Percentiles rank a stretch among this genome's conserved stretches.
phyloP scores from a whole-genome alignment of 2,113 vertebrate genomes.

The Ammodytes marinus region DNA sequence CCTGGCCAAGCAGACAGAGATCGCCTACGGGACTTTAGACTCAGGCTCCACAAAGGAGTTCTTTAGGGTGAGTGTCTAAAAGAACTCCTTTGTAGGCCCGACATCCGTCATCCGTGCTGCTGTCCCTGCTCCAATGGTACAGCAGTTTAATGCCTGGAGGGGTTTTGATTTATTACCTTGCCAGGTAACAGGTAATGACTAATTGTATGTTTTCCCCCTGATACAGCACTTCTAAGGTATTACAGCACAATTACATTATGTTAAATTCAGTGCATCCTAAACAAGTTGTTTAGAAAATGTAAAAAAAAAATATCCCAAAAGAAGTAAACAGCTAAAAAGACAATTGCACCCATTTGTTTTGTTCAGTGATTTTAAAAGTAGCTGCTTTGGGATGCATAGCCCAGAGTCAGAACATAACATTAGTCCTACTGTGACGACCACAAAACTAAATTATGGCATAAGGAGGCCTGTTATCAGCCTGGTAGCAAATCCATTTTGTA shows the following conservation, averaged over 20 bases:
- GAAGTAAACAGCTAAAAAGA: slow-evolving; percentile 3
- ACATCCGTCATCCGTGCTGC: slow-evolving; percentile 7
- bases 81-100: neutral
- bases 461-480: slow-evolving; percentile 12
- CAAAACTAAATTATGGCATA: slow-evolving; percentile 18
- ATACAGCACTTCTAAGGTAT: slow-evolving; percentile 38
- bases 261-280: slow-evolving; percentile 45
- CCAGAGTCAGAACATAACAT: slow-evolving; percentile 5
- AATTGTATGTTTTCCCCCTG: slow-evolving; percentile 18
- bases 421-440: neutral
- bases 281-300: slow-evolving; percentile 6
- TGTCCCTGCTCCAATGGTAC: slow-evolving; percentile 1
- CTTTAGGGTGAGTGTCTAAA: slow-evolving; percentile 91
- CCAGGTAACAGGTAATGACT: slow-evolving; percentile 35
- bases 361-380: slow-evolving; percentile 25
- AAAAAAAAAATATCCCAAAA: slow-evolving; percentile 19
- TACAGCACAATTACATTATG: neutral
- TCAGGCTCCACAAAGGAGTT: slow-evolving; percentile 99
- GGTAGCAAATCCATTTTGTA: slow-evolving; percentile 25
- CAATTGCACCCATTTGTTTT: slow-evolving; percentile 31
- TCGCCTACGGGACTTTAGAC: slow-evolving; percentile 97
- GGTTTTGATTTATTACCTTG: slow-evolving; percentile 52
- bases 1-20: slow-evolving; percentile 97
- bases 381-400: slow-evolving; percentile 5
- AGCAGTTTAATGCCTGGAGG: slow-evolving; percentile 26